Evolutionary conservation across 2,797 vertebrate genomes (phyloP).

Genomic region (Echiichthys vipera): DNA sequence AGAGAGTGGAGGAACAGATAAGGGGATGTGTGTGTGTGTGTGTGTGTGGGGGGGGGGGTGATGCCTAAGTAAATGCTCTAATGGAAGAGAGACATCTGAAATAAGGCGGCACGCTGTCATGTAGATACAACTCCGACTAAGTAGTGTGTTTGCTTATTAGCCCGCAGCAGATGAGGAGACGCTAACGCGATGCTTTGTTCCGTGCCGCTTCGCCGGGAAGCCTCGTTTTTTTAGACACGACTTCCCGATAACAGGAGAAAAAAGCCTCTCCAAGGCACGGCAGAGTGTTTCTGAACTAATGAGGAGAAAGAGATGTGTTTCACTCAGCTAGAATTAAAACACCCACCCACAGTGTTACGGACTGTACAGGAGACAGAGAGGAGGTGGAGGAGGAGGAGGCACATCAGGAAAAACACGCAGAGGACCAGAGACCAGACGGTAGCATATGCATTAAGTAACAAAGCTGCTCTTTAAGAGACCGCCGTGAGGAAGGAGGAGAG

Average conservation of each 20-base stretch:
- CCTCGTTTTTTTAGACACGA: constrained; percentile 3
- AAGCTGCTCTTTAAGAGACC: background rate
- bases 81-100: constrained; percentile 15
- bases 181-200: constrained; percentile 25
- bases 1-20: no score
- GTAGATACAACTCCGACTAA: background rate
- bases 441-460: background rate
- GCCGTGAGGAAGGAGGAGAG: background rate
- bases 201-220: constrained; percentile 3
- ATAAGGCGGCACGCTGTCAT: no score
- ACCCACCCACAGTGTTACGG: background rate
- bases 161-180: constrained; percentile 22
- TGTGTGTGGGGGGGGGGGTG: background rate
- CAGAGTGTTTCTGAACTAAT: background rate
- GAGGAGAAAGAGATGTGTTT: background rate
- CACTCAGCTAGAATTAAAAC: constrained; percentile 14
- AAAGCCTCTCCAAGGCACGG: background rate
- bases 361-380: background rate
- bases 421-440: background rate
- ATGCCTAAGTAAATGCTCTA: background rate
- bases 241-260: constrained; percentile 23
- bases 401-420: background rate
- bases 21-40: no score
- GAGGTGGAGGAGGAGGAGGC: background rate
- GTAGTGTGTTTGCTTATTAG: constrained; percentile 17